Base-by-base conservation (phyloP, 2,797 vertebrate species). In the Eremophila alpestris region DNA sequence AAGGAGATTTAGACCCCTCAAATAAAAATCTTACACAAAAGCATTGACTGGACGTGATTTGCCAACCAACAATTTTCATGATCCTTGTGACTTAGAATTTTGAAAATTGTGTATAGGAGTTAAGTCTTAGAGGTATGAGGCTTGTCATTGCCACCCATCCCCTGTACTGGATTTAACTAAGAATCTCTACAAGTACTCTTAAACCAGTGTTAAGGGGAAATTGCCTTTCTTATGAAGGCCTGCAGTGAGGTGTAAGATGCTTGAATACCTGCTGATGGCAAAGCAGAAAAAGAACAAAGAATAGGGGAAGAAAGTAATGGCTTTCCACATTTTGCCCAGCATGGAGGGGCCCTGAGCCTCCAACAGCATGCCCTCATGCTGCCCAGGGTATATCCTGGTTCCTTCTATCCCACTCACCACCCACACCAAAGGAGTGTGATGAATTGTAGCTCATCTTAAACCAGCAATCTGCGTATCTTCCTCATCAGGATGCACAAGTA, bases 331-430 rank as follows among this genome's bases (percentile, higher is more conserved):
- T 79, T 58, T 63, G 22, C 19, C 19, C 36, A 74, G 16, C 32
- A 48, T 3, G 2, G 23, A 67, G 5, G 8, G 22, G 3, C 7
- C 23, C 55, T 21, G 14, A 59, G 40, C 11, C 52, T 14, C 26
- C 23, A 63, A 45, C 13, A 79, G 29, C 46, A 56, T 7, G 4
- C 5, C 27, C 20, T 46, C 0, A 0, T 38, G 27, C 15, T 52
- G 34, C 41, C 22, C 18, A 54, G 45, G 12, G 16, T 3, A 7
- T 15, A 16, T 11, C 34, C 21, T 4, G 0, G 0, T 21, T 51
- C n/a, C 48, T 71, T 81, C 41, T 38, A 7, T 30, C 21, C 29
- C 34, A 32, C n/a, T 54, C 29, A 13, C 11, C 3, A 1, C 19
- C 34, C 22, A 34, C 38, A 38, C 38, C 38, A 70, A 65, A 65